Conservation (phyloP, 2,113 vertebrate species). For the Dipodomys ordii region DNA sequence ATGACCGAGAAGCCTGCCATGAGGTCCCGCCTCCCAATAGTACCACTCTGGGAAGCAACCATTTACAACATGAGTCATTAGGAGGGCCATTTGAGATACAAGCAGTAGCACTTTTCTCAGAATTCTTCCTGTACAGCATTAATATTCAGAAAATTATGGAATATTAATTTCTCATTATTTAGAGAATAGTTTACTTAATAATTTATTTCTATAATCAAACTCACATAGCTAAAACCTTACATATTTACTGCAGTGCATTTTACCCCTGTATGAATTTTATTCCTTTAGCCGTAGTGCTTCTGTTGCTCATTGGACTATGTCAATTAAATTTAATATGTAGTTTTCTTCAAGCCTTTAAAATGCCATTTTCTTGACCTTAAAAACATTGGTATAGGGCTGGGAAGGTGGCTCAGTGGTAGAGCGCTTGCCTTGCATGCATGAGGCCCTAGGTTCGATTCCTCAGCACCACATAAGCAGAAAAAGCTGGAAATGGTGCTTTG, state of each 20-base stretch:
- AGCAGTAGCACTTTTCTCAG: not conserved
- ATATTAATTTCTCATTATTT: not conserved
- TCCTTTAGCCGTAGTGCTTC: not conserved
- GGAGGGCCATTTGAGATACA: not conserved
- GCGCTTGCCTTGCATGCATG: no score
- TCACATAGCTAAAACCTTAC: no score
- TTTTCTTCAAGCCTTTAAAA: conserved; percentile 50
- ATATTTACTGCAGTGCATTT: no score
- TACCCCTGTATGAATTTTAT: no score
- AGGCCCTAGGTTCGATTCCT: no score
- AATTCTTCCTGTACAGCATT: not conserved
- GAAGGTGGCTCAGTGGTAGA: no score
- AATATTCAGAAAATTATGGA: conserved; percentile 10
- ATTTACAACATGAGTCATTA: not conserved
- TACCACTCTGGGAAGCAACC: not conserved
- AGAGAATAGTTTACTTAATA: no score
- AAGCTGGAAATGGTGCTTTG: no score
- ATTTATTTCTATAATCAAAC: no score
- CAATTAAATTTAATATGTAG: conserved; percentile 46
- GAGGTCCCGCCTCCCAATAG: no score
- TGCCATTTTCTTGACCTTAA: conserved; percentile 18
- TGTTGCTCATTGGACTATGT: not conserved
- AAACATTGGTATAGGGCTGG: not conserved
- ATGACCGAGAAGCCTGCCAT: not conserved
- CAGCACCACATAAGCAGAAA: no score